phyloP scores from a whole-genome alignment of 2,113 vertebrate genomes.

The Lophius piscatorius region DNA sequence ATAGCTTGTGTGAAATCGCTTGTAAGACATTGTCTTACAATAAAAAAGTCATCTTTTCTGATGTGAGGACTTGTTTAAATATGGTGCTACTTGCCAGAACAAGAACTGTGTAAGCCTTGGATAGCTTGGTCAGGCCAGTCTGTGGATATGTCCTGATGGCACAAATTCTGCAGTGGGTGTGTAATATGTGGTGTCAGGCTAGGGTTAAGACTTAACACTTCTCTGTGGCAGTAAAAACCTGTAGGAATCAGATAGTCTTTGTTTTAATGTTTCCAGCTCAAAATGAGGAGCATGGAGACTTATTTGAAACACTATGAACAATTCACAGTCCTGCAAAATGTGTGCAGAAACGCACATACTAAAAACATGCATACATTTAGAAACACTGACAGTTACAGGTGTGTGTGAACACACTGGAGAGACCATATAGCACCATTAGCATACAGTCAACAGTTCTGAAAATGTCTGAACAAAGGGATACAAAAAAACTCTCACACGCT shows the following conservation, averaged over 20 bases:
- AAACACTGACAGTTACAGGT: conserved; percentile 45
- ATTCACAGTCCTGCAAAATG: conserved; percentile 30
- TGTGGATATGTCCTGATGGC: conserved; percentile 49
- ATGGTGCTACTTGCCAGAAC: conserved; percentile 23
- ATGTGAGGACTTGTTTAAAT: conserved; percentile 15
- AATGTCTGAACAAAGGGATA: conserved; percentile 19
- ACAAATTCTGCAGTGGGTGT: conserved; percentile 17
- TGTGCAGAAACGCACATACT: neutral
- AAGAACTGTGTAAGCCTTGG: conserved; percentile 5
- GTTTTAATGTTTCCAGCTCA: conserved; percentile 60
- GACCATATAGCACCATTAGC: conserved; percentile 58
- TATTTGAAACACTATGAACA: conserved; percentile 63
- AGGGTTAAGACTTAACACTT: conserved; percentile 63
- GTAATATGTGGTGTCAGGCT: conserved; percentile 66
- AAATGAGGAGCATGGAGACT: conserved; percentile 66
- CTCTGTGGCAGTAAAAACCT: conserved; percentile 61
- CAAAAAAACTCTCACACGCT: conserved; percentile 13
- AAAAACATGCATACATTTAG: conserved; percentile 30
- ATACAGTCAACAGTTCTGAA: no score
- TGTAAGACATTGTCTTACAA: conserved; percentile 28
- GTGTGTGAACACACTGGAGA: conserved; percentile 47
- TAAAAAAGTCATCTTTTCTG: conserved; percentile 46
- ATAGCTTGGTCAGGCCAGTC: conserved; percentile 23
- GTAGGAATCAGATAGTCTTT: conserved; percentile 62
- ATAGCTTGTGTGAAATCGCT: conserved; percentile 18